phyloP scores from a whole-genome alignment of 2,888 invertebrate genomes.

The Trisateles emortualis region DNA sequence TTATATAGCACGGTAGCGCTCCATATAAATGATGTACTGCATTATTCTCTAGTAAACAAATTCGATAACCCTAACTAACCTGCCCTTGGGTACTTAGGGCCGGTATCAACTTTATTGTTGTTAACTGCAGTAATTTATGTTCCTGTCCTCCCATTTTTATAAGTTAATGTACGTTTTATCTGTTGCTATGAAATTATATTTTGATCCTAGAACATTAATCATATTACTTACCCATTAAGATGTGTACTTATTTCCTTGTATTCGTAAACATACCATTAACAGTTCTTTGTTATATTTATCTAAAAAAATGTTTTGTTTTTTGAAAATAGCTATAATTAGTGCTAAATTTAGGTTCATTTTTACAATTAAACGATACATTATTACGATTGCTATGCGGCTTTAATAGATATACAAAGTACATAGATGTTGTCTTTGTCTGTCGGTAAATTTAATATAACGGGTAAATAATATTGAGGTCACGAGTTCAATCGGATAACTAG shows the following conservation, averaged over 20 bases:
- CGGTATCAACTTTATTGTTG: slow-evolving; percentile 46
- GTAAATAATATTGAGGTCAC: slow-evolving; percentile 36
- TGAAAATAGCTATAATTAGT: too few relatives aligned
- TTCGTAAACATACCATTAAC: slow-evolving; percentile 7
- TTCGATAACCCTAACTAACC: slow-evolving; percentile 60
- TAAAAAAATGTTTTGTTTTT: too few relatives aligned
- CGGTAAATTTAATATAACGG: slow-evolving; percentile 14
- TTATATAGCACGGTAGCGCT: neutral
- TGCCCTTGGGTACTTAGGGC: slow-evolving; percentile 51
- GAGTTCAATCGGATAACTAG: slow-evolving; percentile 33
- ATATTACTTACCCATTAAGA: slow-evolving; percentile 20
- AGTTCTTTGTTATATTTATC: slow-evolving; percentile 4
- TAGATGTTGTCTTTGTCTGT: too few relatives aligned
- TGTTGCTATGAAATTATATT: slow-evolving; percentile 34
- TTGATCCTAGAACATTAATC: slow-evolving; percentile 13
- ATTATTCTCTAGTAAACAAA: slow-evolving; percentile 41
- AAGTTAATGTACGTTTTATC: slow-evolving; percentile 49
- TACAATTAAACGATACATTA: too few relatives aligned
- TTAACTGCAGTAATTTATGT: slow-evolving; percentile 50
- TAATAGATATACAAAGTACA: too few relatives aligned
- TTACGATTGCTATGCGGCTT: too few relatives aligned
- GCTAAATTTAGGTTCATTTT: too few relatives aligned
- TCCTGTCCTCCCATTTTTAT: slow-evolving; percentile 54
- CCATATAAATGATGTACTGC: slow-evolving; percentile 4
- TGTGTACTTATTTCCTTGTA: neutral